Conservation (phyloP, 2,797 vertebrate species). For the Choloepus didactylus region DNA sequence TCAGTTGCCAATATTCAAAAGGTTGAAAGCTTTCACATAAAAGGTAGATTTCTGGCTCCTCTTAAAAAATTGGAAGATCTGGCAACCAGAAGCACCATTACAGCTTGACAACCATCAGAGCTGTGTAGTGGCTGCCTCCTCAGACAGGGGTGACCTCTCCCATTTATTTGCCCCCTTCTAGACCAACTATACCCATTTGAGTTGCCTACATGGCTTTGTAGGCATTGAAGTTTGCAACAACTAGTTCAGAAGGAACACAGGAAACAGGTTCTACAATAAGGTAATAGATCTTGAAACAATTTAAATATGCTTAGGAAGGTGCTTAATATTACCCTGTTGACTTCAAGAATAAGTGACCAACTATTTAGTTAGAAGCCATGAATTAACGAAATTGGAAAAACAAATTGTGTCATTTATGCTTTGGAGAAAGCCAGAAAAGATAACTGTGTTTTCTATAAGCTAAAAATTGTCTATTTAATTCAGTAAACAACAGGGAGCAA, state of each 20-base stretch:
- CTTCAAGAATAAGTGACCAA: conserved; percentile 16
- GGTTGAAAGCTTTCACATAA: neutral
- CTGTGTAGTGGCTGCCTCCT: neutral
- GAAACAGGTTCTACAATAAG: neutral
- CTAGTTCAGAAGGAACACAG: neutral
- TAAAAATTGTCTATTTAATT: conserved; percentile 47
- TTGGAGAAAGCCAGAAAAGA: neutral
- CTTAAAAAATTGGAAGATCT: neutral
- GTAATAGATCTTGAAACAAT: neutral
- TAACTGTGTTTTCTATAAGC: neutral
- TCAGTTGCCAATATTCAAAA: neutral
- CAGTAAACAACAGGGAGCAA: conserved; percentile 36
- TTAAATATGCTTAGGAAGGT: conserved; percentile 34
- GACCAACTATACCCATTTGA: neutral
- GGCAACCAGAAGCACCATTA: neutral
- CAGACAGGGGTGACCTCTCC: neutral
- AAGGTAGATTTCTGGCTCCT: neutral
- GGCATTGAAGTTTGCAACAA: conserved; percentile 1
- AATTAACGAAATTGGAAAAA: conserved; percentile 18
- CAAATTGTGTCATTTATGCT: neutral
- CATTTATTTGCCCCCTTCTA: neutral
- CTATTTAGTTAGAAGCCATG: conserved; percentile 23
- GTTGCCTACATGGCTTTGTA: neutral
- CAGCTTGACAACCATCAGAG: neutral
- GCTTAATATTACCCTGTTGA: conserved; percentile 38